These are phyloP conservation scores for Drosophila novamexicana DNA, from an alignment of 1,140 invertebrate genomes.

Conservation along the genomic window DNA sequence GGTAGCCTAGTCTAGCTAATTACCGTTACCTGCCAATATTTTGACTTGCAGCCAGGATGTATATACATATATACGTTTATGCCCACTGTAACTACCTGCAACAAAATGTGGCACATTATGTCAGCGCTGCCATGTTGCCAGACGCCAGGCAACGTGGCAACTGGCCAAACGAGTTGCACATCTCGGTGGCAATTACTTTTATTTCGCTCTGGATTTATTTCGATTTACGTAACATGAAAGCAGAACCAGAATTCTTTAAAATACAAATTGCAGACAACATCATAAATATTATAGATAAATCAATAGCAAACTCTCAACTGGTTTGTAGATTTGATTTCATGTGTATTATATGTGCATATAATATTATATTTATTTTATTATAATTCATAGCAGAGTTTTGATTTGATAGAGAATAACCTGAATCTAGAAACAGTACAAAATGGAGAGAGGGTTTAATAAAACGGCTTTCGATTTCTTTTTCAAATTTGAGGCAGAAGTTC, in stretches of 20 bases:
- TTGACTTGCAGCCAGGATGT: constrained; percentile 38
- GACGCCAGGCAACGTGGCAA: constrained; percentile 29
- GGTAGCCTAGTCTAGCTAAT: constrained; percentile 58
- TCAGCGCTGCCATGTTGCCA: constrained; percentile 83
- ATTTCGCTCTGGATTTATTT: background rate
- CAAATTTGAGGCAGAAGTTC: no score
- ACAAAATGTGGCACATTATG: constrained; percentile 74
- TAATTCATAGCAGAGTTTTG: background rate
- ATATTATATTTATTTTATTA: background rate
- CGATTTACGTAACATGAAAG: constrained; percentile 12
- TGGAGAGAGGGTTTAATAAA: no score
- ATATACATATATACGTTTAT: background rate
- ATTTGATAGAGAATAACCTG: background rate
- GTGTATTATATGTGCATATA: background rate
- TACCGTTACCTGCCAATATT: constrained; percentile 44
- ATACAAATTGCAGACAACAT: constrained; percentile 10
- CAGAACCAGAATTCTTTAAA: background rate
- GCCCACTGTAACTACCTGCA: constrained; percentile 30
- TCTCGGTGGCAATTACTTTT: constrained; percentile 26
- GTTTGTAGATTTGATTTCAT: background rate
- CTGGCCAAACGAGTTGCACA: constrained; percentile 61
- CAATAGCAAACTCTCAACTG: background rate
- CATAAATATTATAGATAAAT: constrained; percentile 8
- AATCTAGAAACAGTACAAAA: no score
- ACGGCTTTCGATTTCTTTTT: no score